These are phyloP conservation scores for Asarcornis scutulata DNA, from an alignment of 2,113 vertebrate species.

Conservation along the genomic window DNA sequence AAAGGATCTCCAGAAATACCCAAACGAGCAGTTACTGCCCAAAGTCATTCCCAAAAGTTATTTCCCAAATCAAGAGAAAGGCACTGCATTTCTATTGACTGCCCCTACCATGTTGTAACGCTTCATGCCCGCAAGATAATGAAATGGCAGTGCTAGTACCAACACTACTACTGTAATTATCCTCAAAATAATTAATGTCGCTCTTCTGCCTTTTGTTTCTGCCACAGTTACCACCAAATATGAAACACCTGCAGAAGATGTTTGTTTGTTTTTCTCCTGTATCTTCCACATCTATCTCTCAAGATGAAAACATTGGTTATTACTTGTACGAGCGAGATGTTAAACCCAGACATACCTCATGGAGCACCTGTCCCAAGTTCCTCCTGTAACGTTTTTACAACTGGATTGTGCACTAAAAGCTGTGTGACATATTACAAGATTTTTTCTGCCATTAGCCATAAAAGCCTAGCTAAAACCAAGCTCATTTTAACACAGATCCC, in stretches of 20 bases:
- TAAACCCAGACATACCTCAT: not conserved
- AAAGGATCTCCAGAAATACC: not conserved
- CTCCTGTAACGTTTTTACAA: not conserved
- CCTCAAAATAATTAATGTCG: not conserved
- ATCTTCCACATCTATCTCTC: not conserved
- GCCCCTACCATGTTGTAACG: not conserved
- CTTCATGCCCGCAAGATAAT: not conserved
- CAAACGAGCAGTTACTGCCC: not conserved
- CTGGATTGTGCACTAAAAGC: not conserved
- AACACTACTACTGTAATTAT: not conserved
- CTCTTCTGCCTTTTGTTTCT: not conserved
- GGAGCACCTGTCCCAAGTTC: not conserved
- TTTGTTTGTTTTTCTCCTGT: not conserved
- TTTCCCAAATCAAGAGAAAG: not conserved
- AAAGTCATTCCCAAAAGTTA: not conserved
- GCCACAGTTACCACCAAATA: not conserved
- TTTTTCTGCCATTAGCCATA: not conserved
- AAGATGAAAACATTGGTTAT: not conserved
- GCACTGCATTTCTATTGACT: not conserved
- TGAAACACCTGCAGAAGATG: not conserved
- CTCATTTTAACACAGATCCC: not conserved
- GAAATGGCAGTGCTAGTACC: not conserved
- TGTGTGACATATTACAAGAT: not conserved
- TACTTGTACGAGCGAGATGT: not conserved
- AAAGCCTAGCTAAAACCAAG: not conserved